Base-by-base conservation (phyloP, 64 coral and sea anemone species). In the Catalaphyllia jardinei region DNA sequence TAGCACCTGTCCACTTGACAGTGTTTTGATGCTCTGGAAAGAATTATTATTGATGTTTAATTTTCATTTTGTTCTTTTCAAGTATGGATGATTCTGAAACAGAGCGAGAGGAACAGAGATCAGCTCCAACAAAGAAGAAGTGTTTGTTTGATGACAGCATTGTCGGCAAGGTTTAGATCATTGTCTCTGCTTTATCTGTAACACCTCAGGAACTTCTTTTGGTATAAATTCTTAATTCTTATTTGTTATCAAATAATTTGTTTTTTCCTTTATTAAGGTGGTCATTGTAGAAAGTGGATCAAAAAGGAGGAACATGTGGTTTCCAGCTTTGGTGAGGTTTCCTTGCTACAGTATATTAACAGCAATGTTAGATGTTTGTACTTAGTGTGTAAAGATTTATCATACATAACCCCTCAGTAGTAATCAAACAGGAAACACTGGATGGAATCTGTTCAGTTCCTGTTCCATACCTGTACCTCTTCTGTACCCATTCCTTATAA, bases 61-160 rank as follows among this genome's bases (percentile, higher is more conserved):
- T 6, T 25, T 28, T 20, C 17, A 38, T 51, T n/a, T 15, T 62
- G 72, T 60, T 52, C 33, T 69, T 35, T 75, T 69, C 67, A 19
- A 96, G 95, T 35, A 75, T 93, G 81, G 95, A 96, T 83, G 95
- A 96, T 80, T 88, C 90, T 54, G 94, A 92, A 29, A 79, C 91
- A 25, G 95, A 96, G 54, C 86, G 93, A 83, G 95, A 93, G 51
- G 91, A 93, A 13, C 67, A 65, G 69, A 29, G 71, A 67, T 69
- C 88, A 16, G 74, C 81, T 14, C 83, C 95, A 42, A 73, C 77
- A n/a, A 96, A 96, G 22, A 96, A 93, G 91, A 93, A 96, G 81
- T 90, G 88, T 50, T 79, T 93, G 16, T 96, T 90, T 78, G 93
- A 96, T 93, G 91, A 96, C 78, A 96, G 95, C 24, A 96, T 93